phyloP scores from a whole-genome alignment of 2,797 vertebrate species.

The Gymnopithys bicolor region DNA sequence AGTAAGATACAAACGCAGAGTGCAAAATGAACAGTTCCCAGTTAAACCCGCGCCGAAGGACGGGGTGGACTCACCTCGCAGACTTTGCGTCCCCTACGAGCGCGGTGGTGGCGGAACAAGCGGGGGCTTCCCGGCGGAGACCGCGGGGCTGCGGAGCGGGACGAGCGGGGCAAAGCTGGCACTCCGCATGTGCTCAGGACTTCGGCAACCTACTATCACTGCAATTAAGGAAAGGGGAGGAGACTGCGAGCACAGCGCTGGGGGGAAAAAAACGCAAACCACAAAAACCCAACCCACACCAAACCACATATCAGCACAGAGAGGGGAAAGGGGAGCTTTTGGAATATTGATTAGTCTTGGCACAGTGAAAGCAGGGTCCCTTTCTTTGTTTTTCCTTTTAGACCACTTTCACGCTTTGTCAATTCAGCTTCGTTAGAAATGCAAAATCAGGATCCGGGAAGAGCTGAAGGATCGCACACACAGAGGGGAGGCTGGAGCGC shows the following conservation, averaged over 20 bases:
- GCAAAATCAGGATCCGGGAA: slow-evolving; percentile 62
- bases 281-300: neutral
- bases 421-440: slow-evolving; percentile 78
- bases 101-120: neutral
- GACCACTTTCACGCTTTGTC: slow-evolving; percentile 82
- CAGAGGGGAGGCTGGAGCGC: neutral
- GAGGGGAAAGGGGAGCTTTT: slow-evolving; percentile 52
- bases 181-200: slow-evolving; percentile 59
- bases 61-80: slow-evolving; percentile 51
- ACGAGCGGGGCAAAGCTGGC: slow-evolving; percentile 10
- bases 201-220: slow-evolving; percentile 51
- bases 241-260: slow-evolving; percentile 39
- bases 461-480: neutral
- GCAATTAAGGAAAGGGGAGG: slow-evolving; percentile 81
- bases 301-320: neutral
- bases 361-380: slow-evolving; percentile 71
- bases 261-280: neutral
- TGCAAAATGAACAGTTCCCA: fast-evolving
- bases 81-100: neutral
- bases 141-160: neutral
- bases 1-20: neutral
- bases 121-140: neutral
- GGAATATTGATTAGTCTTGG: slow-evolving; percentile 84
- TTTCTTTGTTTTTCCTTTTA: slow-evolving; percentile 80
- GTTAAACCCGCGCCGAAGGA: fast-evolving